These are phyloP conservation scores for Physocephala rufipes DNA, from an alignment of 2,888 invertebrate species.

Conservation along the genomic window DNA sequence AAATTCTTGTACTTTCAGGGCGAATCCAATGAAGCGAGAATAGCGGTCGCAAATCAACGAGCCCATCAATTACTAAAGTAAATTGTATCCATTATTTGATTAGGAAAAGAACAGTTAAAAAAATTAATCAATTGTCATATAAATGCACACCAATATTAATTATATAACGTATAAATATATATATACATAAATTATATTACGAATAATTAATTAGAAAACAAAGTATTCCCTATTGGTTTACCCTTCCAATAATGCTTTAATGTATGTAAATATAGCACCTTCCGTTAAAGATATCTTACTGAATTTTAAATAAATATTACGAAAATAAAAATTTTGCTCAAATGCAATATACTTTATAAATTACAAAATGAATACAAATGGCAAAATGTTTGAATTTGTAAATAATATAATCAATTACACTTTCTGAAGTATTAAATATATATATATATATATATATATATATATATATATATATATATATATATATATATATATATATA, in stretches of 20 bases:
- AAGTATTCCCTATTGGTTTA: constrained; percentile 3
- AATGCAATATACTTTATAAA: constrained; percentile 15
- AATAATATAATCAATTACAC: background rate
- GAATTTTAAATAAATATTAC: background rate
- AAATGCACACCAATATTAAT: constrained; percentile 48
- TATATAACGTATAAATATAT: constrained; percentile 44
- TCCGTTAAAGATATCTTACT: constrained; percentile 12
- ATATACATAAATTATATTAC: constrained; percentile 9
- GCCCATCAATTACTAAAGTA: constrained; percentile 96
- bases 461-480: background rate
- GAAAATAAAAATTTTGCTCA: background rate
- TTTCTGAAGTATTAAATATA: background rate
- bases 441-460: constrained; percentile 20
- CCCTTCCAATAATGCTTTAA: constrained; percentile 13
- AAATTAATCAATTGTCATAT: constrained; percentile 38
- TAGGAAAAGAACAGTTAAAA: constrained; percentile 36
- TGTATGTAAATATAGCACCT: constrained; percentile 18
- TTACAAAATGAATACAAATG: background rate
- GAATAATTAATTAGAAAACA: constrained; percentile 13
- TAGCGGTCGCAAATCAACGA: constrained; percentile 95
- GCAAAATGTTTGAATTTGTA: constrained; percentile 21
- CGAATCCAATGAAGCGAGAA: constrained; percentile 94
- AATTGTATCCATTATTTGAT: constrained; percentile 50
- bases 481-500: constrained; percentile 3
- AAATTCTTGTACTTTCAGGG: constrained; percentile 68